phyloP scores from a whole-genome alignment of 2,888 invertebrate species.

The Troides oblongomaculatus region DNA sequence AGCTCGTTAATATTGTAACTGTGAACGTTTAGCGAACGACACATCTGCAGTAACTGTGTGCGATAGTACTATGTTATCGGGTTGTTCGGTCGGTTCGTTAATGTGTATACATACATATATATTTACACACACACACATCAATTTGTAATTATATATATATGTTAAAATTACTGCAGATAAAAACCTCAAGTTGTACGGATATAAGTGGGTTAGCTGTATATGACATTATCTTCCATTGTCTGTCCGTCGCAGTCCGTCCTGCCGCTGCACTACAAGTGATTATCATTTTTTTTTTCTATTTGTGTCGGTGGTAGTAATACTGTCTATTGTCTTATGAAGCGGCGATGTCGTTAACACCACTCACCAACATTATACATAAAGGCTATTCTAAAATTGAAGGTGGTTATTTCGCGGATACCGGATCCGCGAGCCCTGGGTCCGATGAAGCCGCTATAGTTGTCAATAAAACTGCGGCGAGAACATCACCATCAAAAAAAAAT shows the following conservation, averaged over 20 bases:
- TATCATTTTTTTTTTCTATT: background rate
- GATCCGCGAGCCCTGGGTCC: too few species aligned
- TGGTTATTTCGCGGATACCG: too few species aligned
- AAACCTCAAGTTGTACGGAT: background rate
- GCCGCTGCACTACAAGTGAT: background rate
- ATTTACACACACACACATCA: background rate
- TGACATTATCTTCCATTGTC: background rate
- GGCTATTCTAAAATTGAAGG: too few species aligned
- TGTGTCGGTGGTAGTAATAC: background rate
- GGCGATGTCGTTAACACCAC: too few species aligned
- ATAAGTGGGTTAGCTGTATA: background rate
- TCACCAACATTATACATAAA: too few species aligned
- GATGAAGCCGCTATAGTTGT: too few species aligned
- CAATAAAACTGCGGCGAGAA: too few species aligned
- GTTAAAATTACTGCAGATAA: background rate
- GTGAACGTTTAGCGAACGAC: background rate
- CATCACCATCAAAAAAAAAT: too few species aligned
- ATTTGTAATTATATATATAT: background rate
- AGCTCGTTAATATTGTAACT: slow-evolving; percentile 20
- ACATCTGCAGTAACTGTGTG: background rate
- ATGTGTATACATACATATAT: background rate
- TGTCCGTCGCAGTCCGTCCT: slow-evolving; percentile 18
- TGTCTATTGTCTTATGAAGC: too few species aligned
- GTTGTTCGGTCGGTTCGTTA: background rate
- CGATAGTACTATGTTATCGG: background rate